Percentiles rank a stretch among this genome's conserved stretches.
phyloP scores from a whole-genome alignment of 2,113 vertebrate genomes.

The Petromus typicus region DNA sequence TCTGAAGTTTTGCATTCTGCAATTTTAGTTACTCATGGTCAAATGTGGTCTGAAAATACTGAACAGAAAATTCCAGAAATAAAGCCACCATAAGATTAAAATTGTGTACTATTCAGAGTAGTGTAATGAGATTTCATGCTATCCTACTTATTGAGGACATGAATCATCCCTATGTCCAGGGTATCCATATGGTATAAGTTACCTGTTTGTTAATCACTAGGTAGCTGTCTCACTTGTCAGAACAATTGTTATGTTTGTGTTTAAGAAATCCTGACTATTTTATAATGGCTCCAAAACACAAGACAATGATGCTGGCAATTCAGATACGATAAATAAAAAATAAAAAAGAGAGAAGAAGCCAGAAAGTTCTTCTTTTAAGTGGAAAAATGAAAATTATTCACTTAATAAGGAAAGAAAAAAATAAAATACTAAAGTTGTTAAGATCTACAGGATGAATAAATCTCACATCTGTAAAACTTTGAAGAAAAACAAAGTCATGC shows the following conservation, averaged over 20 bases:
- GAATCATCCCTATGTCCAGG: not conserved
- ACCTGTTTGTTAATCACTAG: not conserved
- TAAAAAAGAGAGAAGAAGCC: not conserved
- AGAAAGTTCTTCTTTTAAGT: not conserved
- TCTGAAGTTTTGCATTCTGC: not conserved
- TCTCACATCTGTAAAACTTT: not conserved
- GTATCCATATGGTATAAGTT: not conserved
- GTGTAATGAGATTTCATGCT: not conserved
- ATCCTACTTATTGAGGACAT: not conserved
- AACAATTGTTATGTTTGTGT: not conserved
- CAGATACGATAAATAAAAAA: not conserved
- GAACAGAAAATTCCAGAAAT: not conserved
- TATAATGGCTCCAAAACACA: not conserved
- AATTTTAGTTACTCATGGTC: not conserved
- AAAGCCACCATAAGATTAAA: not conserved
- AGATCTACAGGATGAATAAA: not conserved
- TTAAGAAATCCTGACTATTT: not conserved
- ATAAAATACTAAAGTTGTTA: not conserved
- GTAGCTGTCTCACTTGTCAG: not conserved
- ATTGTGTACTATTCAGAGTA: not conserved
- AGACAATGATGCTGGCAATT: not conserved
- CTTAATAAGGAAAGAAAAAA: conserved; percentile 4
- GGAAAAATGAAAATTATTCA: not conserved
- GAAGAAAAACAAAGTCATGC: not conserved
- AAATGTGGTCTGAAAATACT: not conserved